Evolutionary conservation across 37 sponge, comb jelly and placozoan species (phyloP), one percentile per base, ranked within the genome.

Genomic region (Bolinopsis microptera): DNA sequence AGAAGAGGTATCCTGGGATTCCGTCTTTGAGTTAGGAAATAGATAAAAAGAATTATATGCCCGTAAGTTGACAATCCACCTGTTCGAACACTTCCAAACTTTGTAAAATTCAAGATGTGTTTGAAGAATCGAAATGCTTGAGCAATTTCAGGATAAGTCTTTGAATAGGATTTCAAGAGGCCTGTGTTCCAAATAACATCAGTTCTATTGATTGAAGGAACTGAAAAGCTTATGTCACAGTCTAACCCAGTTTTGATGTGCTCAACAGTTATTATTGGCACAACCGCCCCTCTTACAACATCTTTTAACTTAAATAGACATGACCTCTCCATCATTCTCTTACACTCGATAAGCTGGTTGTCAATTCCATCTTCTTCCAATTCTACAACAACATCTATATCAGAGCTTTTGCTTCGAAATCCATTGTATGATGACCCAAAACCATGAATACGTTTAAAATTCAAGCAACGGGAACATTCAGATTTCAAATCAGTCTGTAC

Each of bases 371-470:
- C 61, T 41, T 86, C 48, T 40, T 40, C 39, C 48, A 86, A 41
- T 9, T 41, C 90, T 25, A 86, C 27, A 22, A 86, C 27, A 26
- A 86, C 23, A 39, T 86, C 90, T 22, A 86, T 25, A 86, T 86
- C 90, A 28, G 90, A 86, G 37, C 1, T 5, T 18, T 1, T 41
- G 30, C 27, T 86, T 0, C 61, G 41, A 26, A 86, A 86, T 24
- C 90, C 90, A 41, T 86, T 86, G 8, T 39, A 9, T 41, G 90
- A 86, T 13, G 90, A 86, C 2, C 90, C 90, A 41, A 86, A 86
- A 0, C 13, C 31, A 13, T 8, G 36, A 41, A 41, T 86, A 3
- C 26, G 0, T n/a, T n/a, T 0, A 86, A 39, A 41, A 25, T 41
- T 35, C 0, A 86, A 38, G 26, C 90, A 86, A 25, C 36, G 28